Base-by-base conservation (phyloP, 2,113 vertebrate species). In the Bubo scandiacus region DNA sequence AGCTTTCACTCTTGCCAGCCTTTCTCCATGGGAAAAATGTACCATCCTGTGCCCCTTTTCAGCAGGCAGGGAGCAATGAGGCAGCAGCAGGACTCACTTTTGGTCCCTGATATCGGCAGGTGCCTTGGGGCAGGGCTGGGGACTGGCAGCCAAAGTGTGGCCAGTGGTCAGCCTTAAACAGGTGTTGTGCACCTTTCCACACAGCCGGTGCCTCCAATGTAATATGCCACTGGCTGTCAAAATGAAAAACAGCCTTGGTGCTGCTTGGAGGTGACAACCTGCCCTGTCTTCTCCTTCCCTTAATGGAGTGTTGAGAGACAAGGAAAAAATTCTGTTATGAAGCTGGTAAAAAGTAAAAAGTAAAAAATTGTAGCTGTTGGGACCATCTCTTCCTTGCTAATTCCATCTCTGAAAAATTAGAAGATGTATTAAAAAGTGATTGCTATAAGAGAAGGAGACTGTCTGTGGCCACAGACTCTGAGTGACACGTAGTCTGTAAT, bases 251-350 rank as follows among this genome's bases (percentile, higher is more conserved):
- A 73, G 42, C 38, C 13, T 7, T 8, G 15, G 57, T 26, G 47
- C 29, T 79, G 32, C 89, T 91, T 21, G 0, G 18, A 20, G 15
- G 51, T 27, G 80, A 81, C 78, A 91, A 73, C 68, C 29, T 93
- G 81, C 26, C 71, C 45, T 61, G 40, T 65, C 81, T 91, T 88
- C 77, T 82, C 57, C 91, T 96, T 95, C 79, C n/a, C 51, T 95
- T 94, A 95, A 54, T 79, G 73, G 47, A 57, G 34, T 92, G 40
- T 54, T 54, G 72, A 82, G 75, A 97, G 87, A 92, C 62, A 93
- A 91, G 75, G 83, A 36, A 58, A 79, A 70, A 85, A 61, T 30
- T 5, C 38, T 45, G 67, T 82, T 65, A 70, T 86, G 22, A 66
- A 91, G 47, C 58, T 68, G 72, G 14, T 51, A 43, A 81, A 77